phyloP scores from a whole-genome alignment of 2,113 vertebrate species.

The Pteropus alecto region DNA sequence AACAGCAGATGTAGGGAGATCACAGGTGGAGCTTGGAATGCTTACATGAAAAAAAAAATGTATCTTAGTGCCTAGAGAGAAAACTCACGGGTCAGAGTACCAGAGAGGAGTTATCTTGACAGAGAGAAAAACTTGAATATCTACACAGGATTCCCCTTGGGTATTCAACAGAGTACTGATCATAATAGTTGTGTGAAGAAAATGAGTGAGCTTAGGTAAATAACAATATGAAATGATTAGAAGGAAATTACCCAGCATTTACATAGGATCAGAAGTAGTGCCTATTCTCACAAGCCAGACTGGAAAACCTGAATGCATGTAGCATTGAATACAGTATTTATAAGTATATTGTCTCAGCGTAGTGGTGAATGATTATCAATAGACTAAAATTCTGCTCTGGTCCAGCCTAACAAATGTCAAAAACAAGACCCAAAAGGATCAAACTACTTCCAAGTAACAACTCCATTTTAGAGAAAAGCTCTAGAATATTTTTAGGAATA shows the following conservation, averaged over 20 bases:
- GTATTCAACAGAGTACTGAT: not conserved
- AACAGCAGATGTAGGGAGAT: not conserved
- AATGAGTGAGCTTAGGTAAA: not conserved
- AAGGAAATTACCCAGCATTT: not conserved
- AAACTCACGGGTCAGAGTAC: not conserved
- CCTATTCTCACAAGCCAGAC: not conserved
- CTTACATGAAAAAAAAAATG: not conserved
- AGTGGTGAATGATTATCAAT: not conserved
- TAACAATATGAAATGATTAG: not conserved
- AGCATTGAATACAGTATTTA: not conserved
- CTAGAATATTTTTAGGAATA: not conserved
- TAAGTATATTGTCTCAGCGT: not conserved
- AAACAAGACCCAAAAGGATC: not conserved
- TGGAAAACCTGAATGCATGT: not conserved
- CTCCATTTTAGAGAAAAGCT: not conserved
- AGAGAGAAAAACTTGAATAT: not conserved
- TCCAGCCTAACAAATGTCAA: not conserved
- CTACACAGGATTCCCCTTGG: not conserved
- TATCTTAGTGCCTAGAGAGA: not conserved
- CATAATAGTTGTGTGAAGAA: not conserved
- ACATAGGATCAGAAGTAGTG: not conserved
- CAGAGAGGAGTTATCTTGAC: not conserved
- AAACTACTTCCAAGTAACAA: not conserved
- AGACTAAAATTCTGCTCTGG: not conserved
- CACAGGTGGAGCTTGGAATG: not conserved